These are phyloP conservation scores for Echinarachnius parma DNA, from an alignment of 53 echinoderm and acorn worm species.

Conservation along the genomic window DNA sequence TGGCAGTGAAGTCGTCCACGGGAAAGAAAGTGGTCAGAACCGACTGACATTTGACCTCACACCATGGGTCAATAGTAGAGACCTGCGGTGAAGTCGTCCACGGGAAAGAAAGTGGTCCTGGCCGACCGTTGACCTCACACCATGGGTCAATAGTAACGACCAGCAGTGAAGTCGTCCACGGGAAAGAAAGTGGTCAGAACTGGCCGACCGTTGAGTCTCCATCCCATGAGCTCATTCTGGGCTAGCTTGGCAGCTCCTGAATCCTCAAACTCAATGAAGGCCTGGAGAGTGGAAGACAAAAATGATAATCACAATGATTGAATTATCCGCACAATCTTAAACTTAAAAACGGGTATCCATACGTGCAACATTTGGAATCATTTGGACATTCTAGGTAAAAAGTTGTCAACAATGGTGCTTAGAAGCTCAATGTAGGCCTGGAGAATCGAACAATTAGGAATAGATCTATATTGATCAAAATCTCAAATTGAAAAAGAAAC, in stretches of 20 bases:
- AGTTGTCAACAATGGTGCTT: too few relatives aligned
- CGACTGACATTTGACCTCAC: constrained; percentile 46
- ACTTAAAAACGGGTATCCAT: too few relatives aligned
- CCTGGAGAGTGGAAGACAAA: constrained; percentile 31
- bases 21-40: constrained; percentile 73
- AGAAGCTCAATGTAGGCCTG: too few relatives aligned
- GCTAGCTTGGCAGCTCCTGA: constrained; percentile 60
- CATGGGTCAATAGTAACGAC: constrained; percentile 6
- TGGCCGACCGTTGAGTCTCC: constrained; percentile 57
- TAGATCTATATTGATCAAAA: too few relatives aligned
- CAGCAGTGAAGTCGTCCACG: constrained; percentile 46
- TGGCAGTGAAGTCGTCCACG: constrained; percentile 47
- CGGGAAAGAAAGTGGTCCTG: constrained; percentile 74
- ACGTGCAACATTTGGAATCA: neutral
- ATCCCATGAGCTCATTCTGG: constrained; percentile 58
- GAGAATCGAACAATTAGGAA: too few relatives aligned
- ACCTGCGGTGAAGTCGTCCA: constrained; percentile 45
- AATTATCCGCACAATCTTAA: neutral
- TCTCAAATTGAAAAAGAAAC: too few relatives aligned
- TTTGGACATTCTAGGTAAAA: too few relatives aligned
- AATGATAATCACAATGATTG: neutral
- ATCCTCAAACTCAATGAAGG: constrained; percentile 76
- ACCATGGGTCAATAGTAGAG: constrained; percentile 6
- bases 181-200: constrained; percentile 73
- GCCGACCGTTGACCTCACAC: neutral